These are phyloP conservation scores for Drosophila nr. perissopoda DNA, from an alignment of 2,888 invertebrate genomes.

Conservation along the genomic window DNA sequence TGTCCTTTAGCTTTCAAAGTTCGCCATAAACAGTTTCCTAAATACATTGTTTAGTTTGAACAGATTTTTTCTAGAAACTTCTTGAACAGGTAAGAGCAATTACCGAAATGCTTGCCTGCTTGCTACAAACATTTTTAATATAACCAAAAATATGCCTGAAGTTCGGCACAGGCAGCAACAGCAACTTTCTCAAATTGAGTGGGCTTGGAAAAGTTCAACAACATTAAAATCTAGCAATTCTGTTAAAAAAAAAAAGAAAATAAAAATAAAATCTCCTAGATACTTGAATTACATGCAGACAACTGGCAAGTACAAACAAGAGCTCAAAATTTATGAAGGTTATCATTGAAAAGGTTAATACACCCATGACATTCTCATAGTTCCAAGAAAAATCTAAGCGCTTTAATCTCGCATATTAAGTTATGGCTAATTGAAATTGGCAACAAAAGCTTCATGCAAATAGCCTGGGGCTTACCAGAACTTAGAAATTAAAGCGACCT, in stretches of 20 bases:
- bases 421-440: constrained; percentile 6
- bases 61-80: neutral
- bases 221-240: neutral
- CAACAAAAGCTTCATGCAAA: constrained; percentile 11
- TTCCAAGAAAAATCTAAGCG: neutral
- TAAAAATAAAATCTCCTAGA: neutral
- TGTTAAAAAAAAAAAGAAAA: neutral
- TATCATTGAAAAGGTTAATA: neutral
- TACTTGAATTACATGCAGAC: neutral
- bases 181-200: constrained; percentile 25
- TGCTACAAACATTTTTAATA: constrained; percentile 23
- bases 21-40: neutral
- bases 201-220: neutral
- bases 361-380: neutral
- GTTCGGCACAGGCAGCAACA: constrained; percentile 4
- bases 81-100: constrained; percentile 5
- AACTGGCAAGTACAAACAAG: neutral
- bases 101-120: constrained; percentile 24
- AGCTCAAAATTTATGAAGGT: neutral
- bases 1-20: neutral
- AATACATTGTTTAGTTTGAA: neutral
- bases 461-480: constrained; percentile 12
- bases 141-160: constrained; percentile 22
- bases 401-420: neutral
- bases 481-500: constrained; percentile 17